A percentile compares a stretch with the other conserved stretches of the same genome.
Evolutionary conservation across 2,113 vertebrate genomes (phyloP).

Genomic region (Sinocyclocheilus maitianheensis): DNA sequence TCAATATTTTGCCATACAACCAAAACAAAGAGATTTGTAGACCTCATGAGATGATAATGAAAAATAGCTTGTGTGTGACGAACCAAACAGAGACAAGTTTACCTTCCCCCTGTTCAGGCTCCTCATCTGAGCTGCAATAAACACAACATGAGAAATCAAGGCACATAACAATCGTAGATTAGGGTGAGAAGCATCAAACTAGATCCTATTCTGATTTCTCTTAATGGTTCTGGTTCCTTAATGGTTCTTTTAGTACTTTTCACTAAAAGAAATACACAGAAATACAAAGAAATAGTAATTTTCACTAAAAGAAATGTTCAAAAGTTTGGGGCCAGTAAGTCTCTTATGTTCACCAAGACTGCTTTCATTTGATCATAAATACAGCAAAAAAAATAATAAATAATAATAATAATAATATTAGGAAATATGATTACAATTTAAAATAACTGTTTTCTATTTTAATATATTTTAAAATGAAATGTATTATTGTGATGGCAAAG

Average conservation of each 20-base stretch:
- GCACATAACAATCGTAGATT: neutral
- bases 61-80: neutral
- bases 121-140: constrained; percentile 69
- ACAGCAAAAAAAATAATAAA: neutral
- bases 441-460: neutral
- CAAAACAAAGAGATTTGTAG: neutral
- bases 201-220: neutral
- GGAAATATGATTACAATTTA: neutral
- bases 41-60: neutral
- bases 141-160: neutral
- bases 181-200: neutral
- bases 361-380: neutral
- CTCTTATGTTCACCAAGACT: neutral
- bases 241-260: too few species aligned
- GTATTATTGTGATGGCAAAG: neutral
- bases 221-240: neutral
- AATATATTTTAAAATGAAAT: neutral
- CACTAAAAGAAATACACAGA: neutral
- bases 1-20: neutral
- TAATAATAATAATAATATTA: too few species aligned
- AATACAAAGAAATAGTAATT: too few species aligned
- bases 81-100: constrained; percentile 13
- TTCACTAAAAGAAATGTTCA: neutral
- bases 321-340: neutral
- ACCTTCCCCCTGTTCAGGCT: constrained; percentile 75